Evolutionary conservation across 2,797 vertebrate species (phyloP).

Genomic region (Peromyscus nudipes): DNA sequence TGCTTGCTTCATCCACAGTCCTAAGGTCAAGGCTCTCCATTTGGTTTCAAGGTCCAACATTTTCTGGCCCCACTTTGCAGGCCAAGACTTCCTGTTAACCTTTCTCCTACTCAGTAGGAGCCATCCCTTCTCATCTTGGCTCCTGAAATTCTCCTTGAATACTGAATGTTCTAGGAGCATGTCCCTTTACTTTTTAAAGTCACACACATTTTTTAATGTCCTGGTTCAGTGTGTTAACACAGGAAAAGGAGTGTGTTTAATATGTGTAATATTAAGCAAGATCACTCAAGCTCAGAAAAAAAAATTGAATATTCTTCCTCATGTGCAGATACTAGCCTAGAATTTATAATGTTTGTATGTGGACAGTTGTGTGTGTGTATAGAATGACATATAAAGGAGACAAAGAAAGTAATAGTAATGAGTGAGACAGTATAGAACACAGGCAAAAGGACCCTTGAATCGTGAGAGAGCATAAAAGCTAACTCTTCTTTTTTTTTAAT

Average conservation of each 20-base stretch:
- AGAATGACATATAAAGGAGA: not conserved
- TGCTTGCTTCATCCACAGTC: not conserved
- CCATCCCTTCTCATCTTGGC: not conserved
- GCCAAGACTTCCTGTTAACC: not conserved
- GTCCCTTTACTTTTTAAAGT: constrained; percentile 19
- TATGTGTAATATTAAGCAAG: not conserved
- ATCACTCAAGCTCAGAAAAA: not conserved
- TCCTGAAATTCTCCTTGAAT: not conserved
- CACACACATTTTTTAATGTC: not conserved
- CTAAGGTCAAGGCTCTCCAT: not conserved
- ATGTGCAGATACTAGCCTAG: not conserved
- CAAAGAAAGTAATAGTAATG: too few species aligned
- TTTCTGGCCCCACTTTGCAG: not conserved
- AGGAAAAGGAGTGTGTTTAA: not conserved
- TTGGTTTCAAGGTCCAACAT: not conserved
- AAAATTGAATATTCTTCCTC: too few species aligned
- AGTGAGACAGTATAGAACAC: not conserved
- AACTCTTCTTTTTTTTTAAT: not conserved
- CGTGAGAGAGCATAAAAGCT: not conserved
- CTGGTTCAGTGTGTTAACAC: not conserved
- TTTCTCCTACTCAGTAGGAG: not conserved
- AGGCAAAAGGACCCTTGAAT: not conserved
- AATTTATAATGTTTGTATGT: not conserved
- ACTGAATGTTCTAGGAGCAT: not conserved
- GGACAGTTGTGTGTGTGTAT: not conserved